Evolutionary conservation across 2,797 vertebrate species (phyloP).

Genomic region (Knipowitschia caucasica): DNA sequence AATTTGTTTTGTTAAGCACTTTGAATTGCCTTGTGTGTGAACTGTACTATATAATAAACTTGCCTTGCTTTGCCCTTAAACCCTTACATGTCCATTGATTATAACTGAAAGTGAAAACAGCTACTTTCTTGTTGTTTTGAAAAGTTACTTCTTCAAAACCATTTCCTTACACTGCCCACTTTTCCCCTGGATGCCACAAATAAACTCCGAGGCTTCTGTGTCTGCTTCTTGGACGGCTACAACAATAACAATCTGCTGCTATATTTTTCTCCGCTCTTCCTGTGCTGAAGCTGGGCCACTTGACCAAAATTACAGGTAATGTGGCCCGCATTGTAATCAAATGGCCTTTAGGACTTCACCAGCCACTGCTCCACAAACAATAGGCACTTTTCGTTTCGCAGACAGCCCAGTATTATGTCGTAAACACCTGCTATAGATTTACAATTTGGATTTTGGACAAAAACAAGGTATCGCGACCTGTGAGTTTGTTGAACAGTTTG

Average conservation of each 20-base stretch:
- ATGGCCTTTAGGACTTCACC: slow-evolving; percentile 43
- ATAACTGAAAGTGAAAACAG: background rate
- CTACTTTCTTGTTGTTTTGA: background rate
- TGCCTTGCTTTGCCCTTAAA: too few species aligned
- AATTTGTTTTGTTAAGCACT: too few species aligned
- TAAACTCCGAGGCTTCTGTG: slow-evolving; percentile 6
- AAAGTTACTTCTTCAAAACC: background rate
- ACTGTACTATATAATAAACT: too few species aligned
- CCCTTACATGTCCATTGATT: background rate
- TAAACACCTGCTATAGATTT: slow-evolving; percentile 50
- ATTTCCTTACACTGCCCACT: slow-evolving; percentile 6
- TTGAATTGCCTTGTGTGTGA: too few species aligned
- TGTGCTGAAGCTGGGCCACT: slow-evolving; percentile 28
- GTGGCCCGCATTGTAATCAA: slow-evolving; percentile 36
- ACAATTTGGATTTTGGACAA: slow-evolving; percentile 26
- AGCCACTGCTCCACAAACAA: slow-evolving; percentile 49
- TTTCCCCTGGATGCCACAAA: slow-evolving; percentile 1
- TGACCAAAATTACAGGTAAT: slow-evolving; percentile 60
- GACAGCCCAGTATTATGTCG: slow-evolving; percentile 30
- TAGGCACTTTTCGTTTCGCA: slow-evolving; percentile 47
- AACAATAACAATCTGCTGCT: slow-evolving; percentile 22
- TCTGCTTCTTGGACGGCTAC: slow-evolving; percentile 21
- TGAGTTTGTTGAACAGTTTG: too few species aligned
- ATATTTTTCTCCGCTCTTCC: slow-evolving; percentile 26
- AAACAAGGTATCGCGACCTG: slow-evolving; percentile 12